Evolutionary conservation across 2,113 vertebrate genomes (phyloP).

Genomic region (Halichoerus grypus): DNA sequence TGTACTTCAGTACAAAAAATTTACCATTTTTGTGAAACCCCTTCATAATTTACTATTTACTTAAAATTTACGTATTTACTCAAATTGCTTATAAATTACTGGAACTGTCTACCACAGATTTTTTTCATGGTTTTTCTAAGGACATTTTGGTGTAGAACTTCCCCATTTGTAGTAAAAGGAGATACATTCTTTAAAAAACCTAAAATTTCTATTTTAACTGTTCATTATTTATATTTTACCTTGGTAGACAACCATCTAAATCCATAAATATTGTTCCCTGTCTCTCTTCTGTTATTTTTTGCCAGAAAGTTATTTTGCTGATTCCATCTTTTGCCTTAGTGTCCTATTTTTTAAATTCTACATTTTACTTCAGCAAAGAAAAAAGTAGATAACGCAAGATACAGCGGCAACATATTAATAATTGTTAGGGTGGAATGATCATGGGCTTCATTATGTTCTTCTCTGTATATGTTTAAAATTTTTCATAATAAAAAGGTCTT

Average conservation of each 20-base stretch:
- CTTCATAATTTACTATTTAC: conserved; percentile 2
- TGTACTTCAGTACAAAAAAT: not conserved
- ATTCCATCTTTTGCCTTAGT: not conserved
- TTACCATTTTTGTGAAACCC: conserved; percentile 36
- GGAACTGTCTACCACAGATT: not conserved
- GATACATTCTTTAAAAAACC: not conserved
- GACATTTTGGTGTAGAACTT: conserved; percentile 26
- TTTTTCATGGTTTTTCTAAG: conserved; percentile 50
- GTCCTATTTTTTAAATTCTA: not conserved
- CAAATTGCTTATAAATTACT: conserved; percentile 51
- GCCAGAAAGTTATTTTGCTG: conserved; percentile 49
- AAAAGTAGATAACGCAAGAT: not conserved
- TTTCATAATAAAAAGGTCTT: conserved; percentile 48
- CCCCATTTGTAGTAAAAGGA: not conserved
- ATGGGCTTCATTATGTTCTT: conserved; percentile 25
- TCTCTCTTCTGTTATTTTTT: not conserved
- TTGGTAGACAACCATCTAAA: not conserved
- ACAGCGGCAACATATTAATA: not conserved
- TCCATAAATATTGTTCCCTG: not conserved
- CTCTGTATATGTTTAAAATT: not conserved
- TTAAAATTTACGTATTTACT: not conserved
- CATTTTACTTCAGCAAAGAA: not conserved
- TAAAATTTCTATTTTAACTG: conserved; percentile 1
- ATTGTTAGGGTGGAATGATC: not conserved
- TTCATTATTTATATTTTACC: conserved; percentile 32